Evolutionary conservation across 2,797 vertebrate genomes (phyloP), one percentile per base, ranked within the genome.

Genomic region (Sebastes elongatus): DNA sequence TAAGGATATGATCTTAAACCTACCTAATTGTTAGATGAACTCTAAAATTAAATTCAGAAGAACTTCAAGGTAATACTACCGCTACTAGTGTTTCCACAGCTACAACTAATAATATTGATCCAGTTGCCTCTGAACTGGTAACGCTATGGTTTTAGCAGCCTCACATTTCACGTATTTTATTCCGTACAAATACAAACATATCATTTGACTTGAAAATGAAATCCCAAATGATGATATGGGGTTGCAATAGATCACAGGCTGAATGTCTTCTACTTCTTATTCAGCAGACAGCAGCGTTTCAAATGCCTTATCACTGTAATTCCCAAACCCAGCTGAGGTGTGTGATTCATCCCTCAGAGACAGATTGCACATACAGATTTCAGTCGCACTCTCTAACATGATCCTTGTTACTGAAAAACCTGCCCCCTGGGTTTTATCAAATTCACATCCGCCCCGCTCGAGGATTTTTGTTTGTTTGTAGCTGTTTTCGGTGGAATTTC

Each of bases 241-340:
- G 57, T 56, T 79, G 61, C 30, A 74, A 61, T 18, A 78, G 82
- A 88, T 86, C 76, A 78, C 71, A 88, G 83, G 74, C 74, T 42
- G 59, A 71, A 35, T 14, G 70, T 63, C 69, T 70, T 33, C 66
- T 57, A 1, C 74, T 74, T 85, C 38, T 77, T 4, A 66, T 72
- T 78, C 71, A 74, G 65, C 85, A 81, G 80, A 75, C 82, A 69
- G 85, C 76, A n/a, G 82, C 53, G 5, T 78, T 84, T 89, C 81
- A 89, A 79, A 85, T 59, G 71, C 70, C 82, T 90, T 86, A 88
- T 90, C 86, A 33, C 66, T 82, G 83, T 85, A 85, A 87, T 86
- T 89, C 87, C 82, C 66, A 68, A 84, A 84, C 76, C 69, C 74
- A 38, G 74, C 80, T 52, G 82, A 87, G 86, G 77, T 85, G 85